Conservation (phyloP, 2,888 invertebrate species). For the Parnassius smintheus region DNA sequence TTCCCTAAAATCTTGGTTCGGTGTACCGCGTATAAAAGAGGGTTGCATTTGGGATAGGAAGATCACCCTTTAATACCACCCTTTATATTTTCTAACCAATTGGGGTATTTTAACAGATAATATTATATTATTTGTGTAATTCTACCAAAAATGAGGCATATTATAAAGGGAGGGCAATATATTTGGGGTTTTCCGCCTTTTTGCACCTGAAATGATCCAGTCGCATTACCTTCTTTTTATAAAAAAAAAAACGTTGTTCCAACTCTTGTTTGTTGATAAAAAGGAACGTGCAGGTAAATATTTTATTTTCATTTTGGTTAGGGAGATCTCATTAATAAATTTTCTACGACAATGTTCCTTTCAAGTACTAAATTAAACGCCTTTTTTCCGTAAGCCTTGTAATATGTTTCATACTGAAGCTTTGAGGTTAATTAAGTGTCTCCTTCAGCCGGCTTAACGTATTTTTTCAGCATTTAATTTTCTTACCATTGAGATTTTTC, state of each 20-base stretch:
- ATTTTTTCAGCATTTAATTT: too few species aligned
- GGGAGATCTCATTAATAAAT: constrained; percentile 55
- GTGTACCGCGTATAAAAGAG: too few species aligned
- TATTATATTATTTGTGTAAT: too few species aligned
- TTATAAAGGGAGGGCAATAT: constrained; percentile 37
- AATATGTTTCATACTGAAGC: background rate
- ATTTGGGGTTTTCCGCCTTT: constrained; percentile 51
- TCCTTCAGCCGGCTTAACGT: too few species aligned
- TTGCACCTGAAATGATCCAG: constrained; percentile 53
- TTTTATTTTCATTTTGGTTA: constrained; percentile 58
- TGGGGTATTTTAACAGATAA: too few species aligned
- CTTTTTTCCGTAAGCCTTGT: background rate
- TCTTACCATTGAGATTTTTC: too few species aligned
- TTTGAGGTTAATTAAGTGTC: too few species aligned
- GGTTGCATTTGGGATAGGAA: too few species aligned
- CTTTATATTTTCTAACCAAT: too few species aligned
- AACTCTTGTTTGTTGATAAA: constrained; percentile 49
- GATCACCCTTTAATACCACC: too few species aligned
- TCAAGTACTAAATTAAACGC: constrained; percentile 3
- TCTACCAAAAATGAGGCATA: too few species aligned
- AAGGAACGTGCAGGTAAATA: constrained; percentile 39
- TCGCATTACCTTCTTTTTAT: constrained; percentile 45
- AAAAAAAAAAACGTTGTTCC: constrained; percentile 29
- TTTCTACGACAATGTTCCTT: constrained; percentile 40
- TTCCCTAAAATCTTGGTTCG: too few species aligned